phyloP scores from a whole-genome alignment of 2,888 invertebrate genomes.

The Plagodis dolabraria region DNA sequence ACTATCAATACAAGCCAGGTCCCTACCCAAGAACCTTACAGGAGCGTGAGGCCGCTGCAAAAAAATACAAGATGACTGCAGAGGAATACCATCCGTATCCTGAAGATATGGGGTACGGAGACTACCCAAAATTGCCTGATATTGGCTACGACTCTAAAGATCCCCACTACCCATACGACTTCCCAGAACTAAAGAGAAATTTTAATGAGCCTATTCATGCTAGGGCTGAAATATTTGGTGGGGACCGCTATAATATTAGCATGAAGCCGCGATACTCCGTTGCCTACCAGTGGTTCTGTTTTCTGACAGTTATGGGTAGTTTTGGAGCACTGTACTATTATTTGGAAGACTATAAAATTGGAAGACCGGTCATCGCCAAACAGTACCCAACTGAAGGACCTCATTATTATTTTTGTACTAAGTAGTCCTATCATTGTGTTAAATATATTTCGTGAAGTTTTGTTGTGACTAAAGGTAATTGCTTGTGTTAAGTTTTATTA shows the following conservation, averaged over 20 bases:
- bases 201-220: not conserved
- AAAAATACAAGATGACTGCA: not conserved
- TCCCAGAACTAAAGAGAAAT: conserved; percentile 91
- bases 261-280: not conserved
- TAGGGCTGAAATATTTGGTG: not conserved
- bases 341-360: conserved; percentile 85
- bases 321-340: not conserved
- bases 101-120: conserved; percentile 2
- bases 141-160: conserved; percentile 90
- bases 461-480: no score
- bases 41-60: not conserved
- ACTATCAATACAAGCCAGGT: conserved; percentile 1
- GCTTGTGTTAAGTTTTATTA: no score
- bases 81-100: not conserved
- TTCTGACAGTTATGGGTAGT: not conserved
- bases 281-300: not conserved
- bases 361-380: conserved; percentile 86
- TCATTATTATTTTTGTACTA: conserved; percentile 59
- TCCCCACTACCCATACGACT: conserved; percentile 93
- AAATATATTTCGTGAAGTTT: no score
- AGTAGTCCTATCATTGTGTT: not conserved
- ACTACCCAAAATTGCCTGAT: conserved; percentile 88
- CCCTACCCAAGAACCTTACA: not conserved
- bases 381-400: conserved; percentile 87
- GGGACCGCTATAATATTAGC: not conserved